phyloP scores from a whole-genome alignment of 2,888 invertebrate genomes.

The Dryobota labecula region DNA sequence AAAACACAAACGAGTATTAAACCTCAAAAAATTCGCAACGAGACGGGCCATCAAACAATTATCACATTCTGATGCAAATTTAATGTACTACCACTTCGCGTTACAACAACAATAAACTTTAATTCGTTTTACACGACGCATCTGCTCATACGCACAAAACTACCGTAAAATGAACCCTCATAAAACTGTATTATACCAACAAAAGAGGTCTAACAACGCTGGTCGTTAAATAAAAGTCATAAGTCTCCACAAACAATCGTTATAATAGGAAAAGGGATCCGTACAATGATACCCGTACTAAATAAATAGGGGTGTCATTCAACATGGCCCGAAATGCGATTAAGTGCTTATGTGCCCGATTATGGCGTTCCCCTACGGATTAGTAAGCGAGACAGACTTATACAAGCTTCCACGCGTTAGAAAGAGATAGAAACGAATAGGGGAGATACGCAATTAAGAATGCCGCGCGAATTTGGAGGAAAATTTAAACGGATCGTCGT shows the following conservation, averaged over 20 bases:
- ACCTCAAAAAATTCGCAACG: constrained; percentile 54
- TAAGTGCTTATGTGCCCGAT: constrained; percentile 90
- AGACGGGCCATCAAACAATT: constrained; percentile 81
- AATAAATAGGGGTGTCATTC: constrained; percentile 87
- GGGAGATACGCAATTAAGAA: constrained; percentile 89
- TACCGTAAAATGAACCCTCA: constrained; percentile 73
- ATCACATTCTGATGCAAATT: constrained; percentile 87
- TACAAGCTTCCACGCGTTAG: constrained; percentile 51
- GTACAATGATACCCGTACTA: constrained; percentile 78
- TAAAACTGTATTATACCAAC: constrained; percentile 60
- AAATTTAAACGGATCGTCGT: constrained; percentile 89
- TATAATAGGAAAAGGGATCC: constrained; percentile 81
- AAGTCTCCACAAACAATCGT: constrained; percentile 86
- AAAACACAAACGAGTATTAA: constrained; percentile 42
- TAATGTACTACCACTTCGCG: constrained; percentile 75
- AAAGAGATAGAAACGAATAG: constrained; percentile 74
- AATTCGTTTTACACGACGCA: constrained; percentile 71
- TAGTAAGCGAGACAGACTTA: constrained; percentile 74
- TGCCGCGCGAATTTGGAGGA: constrained; percentile 86
- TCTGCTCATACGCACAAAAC: constrained; percentile 70
- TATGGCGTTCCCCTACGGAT: constrained; percentile 83
- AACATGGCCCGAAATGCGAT: constrained; percentile 87
- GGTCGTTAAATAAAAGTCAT: constrained; percentile 81
- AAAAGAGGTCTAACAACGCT: constrained; percentile 71
- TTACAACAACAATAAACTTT: constrained; percentile 80